Conservation (phyloP, 1,140 invertebrate species). For the Chrysoperla carnea region DNA sequence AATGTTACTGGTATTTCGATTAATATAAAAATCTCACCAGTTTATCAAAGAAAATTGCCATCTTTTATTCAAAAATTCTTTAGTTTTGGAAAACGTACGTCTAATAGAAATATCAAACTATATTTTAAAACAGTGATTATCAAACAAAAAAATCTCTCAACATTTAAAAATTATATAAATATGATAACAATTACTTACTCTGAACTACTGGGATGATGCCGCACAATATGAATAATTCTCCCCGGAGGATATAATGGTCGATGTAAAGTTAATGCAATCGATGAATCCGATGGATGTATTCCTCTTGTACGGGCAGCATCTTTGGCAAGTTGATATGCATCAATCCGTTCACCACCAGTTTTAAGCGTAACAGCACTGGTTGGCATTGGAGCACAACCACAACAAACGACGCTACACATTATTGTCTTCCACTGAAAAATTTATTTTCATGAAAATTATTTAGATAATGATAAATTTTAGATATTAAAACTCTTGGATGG, state of each 20-base stretch:
- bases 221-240: constrained; percentile 74
- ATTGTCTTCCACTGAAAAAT: constrained; percentile 72
- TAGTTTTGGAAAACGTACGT: constrained; percentile 1
- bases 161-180: no score
- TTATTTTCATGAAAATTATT: no score
- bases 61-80: no score
- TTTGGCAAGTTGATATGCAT: constrained; percentile 42
- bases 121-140: no score
- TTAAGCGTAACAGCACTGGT: constrained; percentile 49
- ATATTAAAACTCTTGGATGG: no score
- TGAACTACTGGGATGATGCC: constrained; percentile 67
- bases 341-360: constrained; percentile 36
- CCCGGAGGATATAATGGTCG: constrained; percentile 76
- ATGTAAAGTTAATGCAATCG: constrained; percentile 59
- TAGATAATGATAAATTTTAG: no score
- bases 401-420: constrained; percentile 62
- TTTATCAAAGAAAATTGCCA: no score
- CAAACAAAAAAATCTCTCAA: no score
- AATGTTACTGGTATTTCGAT: no score
- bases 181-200: constrained; percentile 40
- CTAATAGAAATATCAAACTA: no score
- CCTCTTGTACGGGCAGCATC: constrained; percentile 34
- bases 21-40: no score
- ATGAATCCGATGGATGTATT: constrained; percentile 48
- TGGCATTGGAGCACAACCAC: constrained; percentile 40